Evolutionary conservation across 2,113 vertebrate species (phyloP).

Genomic region (Anolis carolinensis): DNA sequence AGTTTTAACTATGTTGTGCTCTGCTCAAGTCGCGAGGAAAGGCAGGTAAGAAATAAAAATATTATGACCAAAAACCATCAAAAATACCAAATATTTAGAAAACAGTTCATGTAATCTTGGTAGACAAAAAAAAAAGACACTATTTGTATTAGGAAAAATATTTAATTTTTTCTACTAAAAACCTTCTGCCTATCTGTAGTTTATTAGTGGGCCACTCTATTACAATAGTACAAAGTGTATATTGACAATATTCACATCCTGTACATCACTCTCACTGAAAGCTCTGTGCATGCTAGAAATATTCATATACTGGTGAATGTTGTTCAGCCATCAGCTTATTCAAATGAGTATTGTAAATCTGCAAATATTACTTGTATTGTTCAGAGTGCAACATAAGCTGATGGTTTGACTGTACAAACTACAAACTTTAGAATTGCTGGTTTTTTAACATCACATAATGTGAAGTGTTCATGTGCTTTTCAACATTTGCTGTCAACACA

Average conservation of each 20-base stretch:
- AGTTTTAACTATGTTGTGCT: no score
- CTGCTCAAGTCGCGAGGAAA: no score
- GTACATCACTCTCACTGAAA: not conserved
- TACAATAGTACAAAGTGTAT: not conserved
- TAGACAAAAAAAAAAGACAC: constrained; percentile 16
- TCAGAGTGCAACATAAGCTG: not conserved
- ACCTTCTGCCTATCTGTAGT: not conserved
- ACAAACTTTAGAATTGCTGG: not conserved
- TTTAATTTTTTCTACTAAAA: not conserved
- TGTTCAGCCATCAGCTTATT: not conserved
- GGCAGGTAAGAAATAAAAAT: no score
- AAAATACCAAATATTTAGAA: not conserved
- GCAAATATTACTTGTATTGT: not conserved
- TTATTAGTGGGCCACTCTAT: constrained; percentile 30
- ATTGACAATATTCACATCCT: not conserved
- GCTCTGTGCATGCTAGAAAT: not conserved
- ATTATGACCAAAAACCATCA: not conserved
- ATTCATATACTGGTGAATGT: not conserved
- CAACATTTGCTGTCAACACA: not conserved
- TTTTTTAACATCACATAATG: not conserved
- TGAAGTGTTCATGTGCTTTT: not conserved
- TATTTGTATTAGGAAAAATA: not conserved
- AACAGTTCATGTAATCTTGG: constrained; percentile 18
- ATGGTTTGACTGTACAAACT: not conserved
- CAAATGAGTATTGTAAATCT: not conserved